Evolutionary conservation across 2,113 vertebrate genomes (phyloP).

Genomic region (Rhagologus leucostigma): DNA sequence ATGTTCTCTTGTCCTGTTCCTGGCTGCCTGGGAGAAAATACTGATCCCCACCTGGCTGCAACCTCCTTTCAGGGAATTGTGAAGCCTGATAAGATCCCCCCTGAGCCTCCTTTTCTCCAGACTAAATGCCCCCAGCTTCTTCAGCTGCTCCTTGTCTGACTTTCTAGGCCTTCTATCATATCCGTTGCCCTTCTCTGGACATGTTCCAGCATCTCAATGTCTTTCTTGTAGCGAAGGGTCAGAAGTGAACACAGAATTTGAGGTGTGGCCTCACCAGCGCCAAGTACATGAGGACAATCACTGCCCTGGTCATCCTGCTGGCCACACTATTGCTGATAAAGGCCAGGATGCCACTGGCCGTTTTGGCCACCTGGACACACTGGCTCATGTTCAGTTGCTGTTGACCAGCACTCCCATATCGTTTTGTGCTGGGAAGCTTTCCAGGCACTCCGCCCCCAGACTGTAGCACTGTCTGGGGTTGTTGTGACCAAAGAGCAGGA

Average conservation of each 20-base stretch:
- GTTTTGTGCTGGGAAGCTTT: background rate
- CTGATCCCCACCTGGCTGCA: fast-evolving
- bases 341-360: fast-evolving
- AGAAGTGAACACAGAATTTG: fast-evolving
- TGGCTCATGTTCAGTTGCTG: background rate
- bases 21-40: background rate
- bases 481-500: background rate
- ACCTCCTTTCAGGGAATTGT: background rate
- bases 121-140: background rate
- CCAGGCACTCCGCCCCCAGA: background rate
- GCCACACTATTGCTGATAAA: background rate
- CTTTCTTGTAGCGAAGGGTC: background rate
- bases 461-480: background rate
- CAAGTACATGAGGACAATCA: fast-evolving
- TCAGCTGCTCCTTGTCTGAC: background rate
- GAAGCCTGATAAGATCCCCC: no score
- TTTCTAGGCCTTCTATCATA: background rate
- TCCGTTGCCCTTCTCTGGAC: background rate
- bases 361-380: background rate
- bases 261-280: background rate
- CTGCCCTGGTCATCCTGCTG: background rate
- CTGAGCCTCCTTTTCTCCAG: background rate
- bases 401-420: fast-evolving
- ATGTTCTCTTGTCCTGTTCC: background rate
- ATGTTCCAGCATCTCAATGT: fast-evolving